These are phyloP conservation scores for Nasonia oneida DNA, from an alignment of 2,888 invertebrate genomes.

Conservation along the genomic window DNA sequence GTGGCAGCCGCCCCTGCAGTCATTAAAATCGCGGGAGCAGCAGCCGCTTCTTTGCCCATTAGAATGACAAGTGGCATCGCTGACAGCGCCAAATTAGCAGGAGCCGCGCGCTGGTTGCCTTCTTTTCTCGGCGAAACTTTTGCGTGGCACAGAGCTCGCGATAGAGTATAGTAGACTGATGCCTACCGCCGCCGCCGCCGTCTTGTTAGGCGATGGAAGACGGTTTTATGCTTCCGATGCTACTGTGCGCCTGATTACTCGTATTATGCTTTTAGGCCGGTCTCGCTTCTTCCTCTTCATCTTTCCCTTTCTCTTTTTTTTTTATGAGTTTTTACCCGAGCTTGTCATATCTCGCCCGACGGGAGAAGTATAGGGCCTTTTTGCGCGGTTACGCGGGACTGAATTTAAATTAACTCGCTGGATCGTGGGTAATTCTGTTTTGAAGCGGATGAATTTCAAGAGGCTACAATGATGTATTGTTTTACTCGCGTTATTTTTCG, in stretches of 20 bases:
- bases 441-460: constrained; percentile 56
- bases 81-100: constrained; percentile 77
- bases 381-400: background rate
- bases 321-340: constrained; percentile 40
- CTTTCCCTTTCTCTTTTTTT: background rate
- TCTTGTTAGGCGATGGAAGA: constrained; percentile 48
- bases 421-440: constrained; percentile 34
- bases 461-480: constrained; percentile 3
- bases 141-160: background rate
- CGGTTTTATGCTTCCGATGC: constrained; percentile 52
- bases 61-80: constrained; percentile 77
- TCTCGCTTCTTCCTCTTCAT: background rate
- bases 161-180: constrained; percentile 6
- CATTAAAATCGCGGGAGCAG: constrained; percentile 70
- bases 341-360: background rate
- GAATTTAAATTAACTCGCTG: constrained; percentile 56
- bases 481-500: too few relatives aligned
- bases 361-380: background rate
- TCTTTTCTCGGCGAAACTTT: constrained; percentile 50
- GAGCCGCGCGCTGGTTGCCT: background rate
- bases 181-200: background rate
- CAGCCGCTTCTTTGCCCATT: constrained; percentile 73
- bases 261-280: constrained; percentile 47
- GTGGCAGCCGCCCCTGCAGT: constrained; percentile 47
- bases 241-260: constrained; percentile 52